Percentiles rank a stretch among this genome's conserved stretches.
Evolutionary conservation across 2,797 vertebrate species (phyloP).

Genomic region (Ciconia nigra): DNA sequence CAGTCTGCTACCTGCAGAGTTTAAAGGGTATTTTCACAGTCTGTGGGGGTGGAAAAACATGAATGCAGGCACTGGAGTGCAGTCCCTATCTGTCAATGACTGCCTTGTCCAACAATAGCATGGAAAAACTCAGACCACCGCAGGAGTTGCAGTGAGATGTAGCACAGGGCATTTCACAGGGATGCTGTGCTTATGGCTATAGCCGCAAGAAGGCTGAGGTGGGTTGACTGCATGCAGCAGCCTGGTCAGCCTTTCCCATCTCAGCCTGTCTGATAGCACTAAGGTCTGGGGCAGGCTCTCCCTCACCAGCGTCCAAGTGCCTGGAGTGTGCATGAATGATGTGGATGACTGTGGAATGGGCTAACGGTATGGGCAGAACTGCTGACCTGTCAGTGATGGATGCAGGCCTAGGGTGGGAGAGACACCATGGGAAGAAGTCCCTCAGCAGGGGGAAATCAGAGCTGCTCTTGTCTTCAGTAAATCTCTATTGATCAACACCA

Average conservation of each 20-base stretch:
- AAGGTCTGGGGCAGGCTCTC: background rate
- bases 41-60: background rate
- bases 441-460: background rate
- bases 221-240: background rate
- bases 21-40: background rate
- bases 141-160: background rate
- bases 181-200: background rate
- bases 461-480: background rate
- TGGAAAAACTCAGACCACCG: background rate
- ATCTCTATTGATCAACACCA: background rate
- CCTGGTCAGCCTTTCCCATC: background rate
- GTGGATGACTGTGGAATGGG: background rate
- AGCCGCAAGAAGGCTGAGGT: background rate
- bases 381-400: background rate
- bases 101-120: background rate
- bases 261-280: background rate
- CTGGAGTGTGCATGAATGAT: no score
- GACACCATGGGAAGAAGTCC: background rate
- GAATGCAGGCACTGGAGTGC: background rate
- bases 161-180: background rate
- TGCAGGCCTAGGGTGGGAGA: background rate
- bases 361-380: background rate
- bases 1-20: background rate
- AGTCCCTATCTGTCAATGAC: background rate
- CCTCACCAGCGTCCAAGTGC: background rate